Base-by-base conservation (phyloP, 2,797 vertebrate species). In the Antrozous pallidus region DNA sequence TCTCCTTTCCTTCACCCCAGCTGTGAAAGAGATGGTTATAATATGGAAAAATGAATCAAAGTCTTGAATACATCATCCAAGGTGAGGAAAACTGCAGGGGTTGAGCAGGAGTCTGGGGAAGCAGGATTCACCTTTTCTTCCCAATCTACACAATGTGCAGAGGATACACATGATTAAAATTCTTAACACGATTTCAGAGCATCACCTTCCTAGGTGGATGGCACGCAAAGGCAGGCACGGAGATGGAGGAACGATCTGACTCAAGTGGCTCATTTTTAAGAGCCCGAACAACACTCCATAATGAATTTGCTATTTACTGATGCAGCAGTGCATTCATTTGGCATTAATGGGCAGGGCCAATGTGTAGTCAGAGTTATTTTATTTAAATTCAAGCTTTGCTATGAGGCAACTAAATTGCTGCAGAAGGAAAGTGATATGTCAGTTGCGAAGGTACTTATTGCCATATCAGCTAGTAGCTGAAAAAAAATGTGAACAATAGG, bases 1-100 rank as follows among this genome's bases (percentile, higher is more conserved):
- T 83, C 74, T 95, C 92, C 54, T 95, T 96, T 49, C 75, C 90
- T 70, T 97, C 58, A 75, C 85, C 42, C 63, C 69, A 79, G 75
- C 95, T 96, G 94, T 97, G 95, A 97, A 95, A 95, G 90, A 88
- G 88, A 95, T 84, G 91, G 95, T 42, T 93, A 56, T 96, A 93
- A 83, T 97, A 94, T 87, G 86, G 95, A 45, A 90, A 90, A 90
- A 94, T 94, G 94, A 94, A 38, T 90, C 93, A 38, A 96, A 89
- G 77, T 91, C 95, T 94, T 95, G 94, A 97, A 63, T 88, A 95
- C 38, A 94, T 97, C 89, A 92, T 95, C 70, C 33, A 96, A 97
- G 93, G 93, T 95, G 96, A 97, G 70, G 95, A 96, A 97, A 96
- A 90, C 95, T 33, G 87, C 95, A 95, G 96, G 95, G 91, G 93